phyloP scores from a whole-genome alignment of 1,140 invertebrate species.

The Rhopalosiphum maidis region DNA sequence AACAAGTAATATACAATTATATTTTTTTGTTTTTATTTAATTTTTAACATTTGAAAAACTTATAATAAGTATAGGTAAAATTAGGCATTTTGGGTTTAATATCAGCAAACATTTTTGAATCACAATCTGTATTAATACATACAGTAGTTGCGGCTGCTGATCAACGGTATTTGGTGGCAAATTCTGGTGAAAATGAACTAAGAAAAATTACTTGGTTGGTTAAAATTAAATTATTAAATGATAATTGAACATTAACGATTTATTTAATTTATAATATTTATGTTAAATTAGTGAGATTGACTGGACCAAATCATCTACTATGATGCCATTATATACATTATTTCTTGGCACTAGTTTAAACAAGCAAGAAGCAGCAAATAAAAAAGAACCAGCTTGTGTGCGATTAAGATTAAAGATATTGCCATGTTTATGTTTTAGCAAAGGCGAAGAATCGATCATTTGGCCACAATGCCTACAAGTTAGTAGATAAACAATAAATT shows the following conservation, averaged over 20 bases:
- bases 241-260: not conserved
- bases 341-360: slow-evolving; percentile 38
- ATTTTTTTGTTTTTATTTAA: not conserved
- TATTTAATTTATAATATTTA: not conserved
- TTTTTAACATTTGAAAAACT: slow-evolving; percentile 7
- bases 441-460: slow-evolving; percentile 49
- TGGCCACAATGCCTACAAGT: slow-evolving; percentile 64
- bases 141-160: slow-evolving; percentile 46
- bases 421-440: slow-evolving; percentile 34
- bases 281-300: slow-evolving; percentile 27
- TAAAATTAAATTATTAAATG: not conserved
- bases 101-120: slow-evolving; percentile 52
- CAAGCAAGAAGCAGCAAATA: not conserved
- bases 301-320: slow-evolving; percentile 42
- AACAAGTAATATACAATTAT: slow-evolving; percentile 39
- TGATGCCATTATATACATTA: slow-evolving; percentile 51
- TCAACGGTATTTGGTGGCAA: slow-evolving; percentile 13
- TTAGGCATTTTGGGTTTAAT: slow-evolving; percentile 53
- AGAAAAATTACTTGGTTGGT: slow-evolving; percentile 47
- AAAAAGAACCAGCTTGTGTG: slow-evolving; percentile 39
- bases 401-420: slow-evolving; percentile 48
- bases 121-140: slow-evolving; percentile 34
- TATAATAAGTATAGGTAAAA: slow-evolving; percentile 18
- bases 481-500: not conserved
- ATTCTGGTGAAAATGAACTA: slow-evolving; percentile 51